A percentile compares a stretch with the other conserved stretches of the same genome.
phyloP scores from a whole-genome alignment of 1,140 invertebrate species.

The Gryllus bimaculatus region DNA sequence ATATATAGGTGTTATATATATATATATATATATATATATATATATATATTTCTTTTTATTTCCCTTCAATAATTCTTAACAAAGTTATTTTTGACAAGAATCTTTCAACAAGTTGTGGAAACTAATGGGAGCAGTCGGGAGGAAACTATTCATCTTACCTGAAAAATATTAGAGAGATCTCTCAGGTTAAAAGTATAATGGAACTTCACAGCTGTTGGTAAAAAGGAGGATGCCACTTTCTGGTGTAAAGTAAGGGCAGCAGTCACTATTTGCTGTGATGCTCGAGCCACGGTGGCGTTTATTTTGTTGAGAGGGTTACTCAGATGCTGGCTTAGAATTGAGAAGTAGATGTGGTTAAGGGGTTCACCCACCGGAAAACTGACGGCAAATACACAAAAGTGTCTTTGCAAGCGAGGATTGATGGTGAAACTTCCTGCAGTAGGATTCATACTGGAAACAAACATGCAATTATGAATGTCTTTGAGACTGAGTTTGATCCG shows the following conservation, averaged over 20 bases:
- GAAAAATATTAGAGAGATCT: slow-evolving; percentile 84
- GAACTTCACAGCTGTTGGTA: slow-evolving; percentile 89
- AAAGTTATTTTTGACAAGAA: no score
- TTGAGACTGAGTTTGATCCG: slow-evolving; percentile 75
- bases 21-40: no score
- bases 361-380: slow-evolving; percentile 77
- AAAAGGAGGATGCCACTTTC: slow-evolving; percentile 64
- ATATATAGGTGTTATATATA: no score
- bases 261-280: slow-evolving; percentile 50
- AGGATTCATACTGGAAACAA: slow-evolving; percentile 93
- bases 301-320: slow-evolving; percentile 58
- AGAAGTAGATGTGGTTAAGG: slow-evolving; percentile 71
- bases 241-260: slow-evolving; percentile 66
- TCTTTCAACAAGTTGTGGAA: no score
- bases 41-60: background rate
- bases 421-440: slow-evolving; percentile 92
- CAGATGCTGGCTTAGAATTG: slow-evolving; percentile 72
- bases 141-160: slow-evolving; percentile 35
- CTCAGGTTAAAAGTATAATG: slow-evolving; percentile 91
- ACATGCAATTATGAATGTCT: slow-evolving; percentile 90
- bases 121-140: no score
- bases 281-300: slow-evolving; percentile 43
- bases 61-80: background rate
- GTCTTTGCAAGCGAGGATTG: slow-evolving; percentile 79
- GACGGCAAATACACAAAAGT: slow-evolving; percentile 88